Evolutionary conservation across 2,888 invertebrate species (phyloP).

Genomic region (Drosophila gaucha): DNA sequence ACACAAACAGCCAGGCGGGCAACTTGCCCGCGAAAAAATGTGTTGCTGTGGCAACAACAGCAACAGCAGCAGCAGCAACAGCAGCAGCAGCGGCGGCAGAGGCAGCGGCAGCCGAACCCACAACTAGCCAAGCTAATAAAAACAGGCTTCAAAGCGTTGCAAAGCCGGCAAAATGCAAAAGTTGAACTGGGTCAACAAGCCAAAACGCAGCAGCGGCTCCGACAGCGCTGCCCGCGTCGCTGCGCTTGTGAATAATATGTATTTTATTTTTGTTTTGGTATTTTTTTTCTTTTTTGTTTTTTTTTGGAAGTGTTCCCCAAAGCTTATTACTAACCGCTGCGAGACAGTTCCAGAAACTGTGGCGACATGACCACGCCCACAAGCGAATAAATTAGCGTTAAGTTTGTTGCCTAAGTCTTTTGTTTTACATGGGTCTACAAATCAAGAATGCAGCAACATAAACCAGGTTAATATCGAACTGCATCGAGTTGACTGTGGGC

Average conservation of each 20-base stretch:
- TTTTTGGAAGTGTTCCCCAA: slow-evolving; percentile 11
- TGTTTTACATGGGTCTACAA: slow-evolving; percentile 33
- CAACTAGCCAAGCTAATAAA: slow-evolving; percentile 78
- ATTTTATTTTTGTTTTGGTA: neutral
- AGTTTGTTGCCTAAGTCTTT: slow-evolving; percentile 78
- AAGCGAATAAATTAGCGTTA: slow-evolving; percentile 8
- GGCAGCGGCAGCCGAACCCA: slow-evolving; percentile 60
- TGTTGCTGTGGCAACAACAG: too few species aligned
- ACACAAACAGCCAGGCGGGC: slow-evolving; percentile 29
- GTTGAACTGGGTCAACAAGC: slow-evolving; percentile 84
- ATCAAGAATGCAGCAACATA: slow-evolving; percentile 25
- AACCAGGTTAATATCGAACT: slow-evolving; percentile 42
- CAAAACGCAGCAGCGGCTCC: slow-evolving; percentile 63
- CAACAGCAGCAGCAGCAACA: slow-evolving; percentile 22
- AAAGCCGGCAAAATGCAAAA: slow-evolving; percentile 83
- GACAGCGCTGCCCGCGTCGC: slow-evolving; percentile 32
- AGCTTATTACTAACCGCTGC: slow-evolving; percentile 15
- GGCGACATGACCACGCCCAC: neutral
- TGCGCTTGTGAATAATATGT: slow-evolving; percentile 30
- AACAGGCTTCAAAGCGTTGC: slow-evolving; percentile 64
- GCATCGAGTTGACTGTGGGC: slow-evolving; percentile 10
- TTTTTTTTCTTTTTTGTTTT: neutral
- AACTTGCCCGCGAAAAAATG: too few species aligned
- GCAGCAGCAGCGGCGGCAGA: too few species aligned
- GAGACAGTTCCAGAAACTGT: slow-evolving; percentile 26